Base-by-base conservation (phyloP, 1,140 invertebrate genomes). In the Drosophila subobscura region DNA sequence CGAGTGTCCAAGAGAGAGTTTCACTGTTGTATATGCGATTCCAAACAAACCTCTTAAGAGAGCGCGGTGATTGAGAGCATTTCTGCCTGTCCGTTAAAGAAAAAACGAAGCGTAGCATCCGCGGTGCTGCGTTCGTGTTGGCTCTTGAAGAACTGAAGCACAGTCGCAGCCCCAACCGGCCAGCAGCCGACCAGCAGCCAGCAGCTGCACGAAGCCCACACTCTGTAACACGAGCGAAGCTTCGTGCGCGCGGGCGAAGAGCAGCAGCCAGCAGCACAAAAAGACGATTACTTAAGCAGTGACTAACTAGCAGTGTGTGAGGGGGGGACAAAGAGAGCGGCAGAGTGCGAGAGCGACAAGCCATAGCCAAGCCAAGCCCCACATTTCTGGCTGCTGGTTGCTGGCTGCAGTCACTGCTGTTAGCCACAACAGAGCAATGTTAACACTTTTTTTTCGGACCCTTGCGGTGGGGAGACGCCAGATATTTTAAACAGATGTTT, bases 51-150 rank as follows among this genome's bases (percentile, higher is more conserved):
- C 42, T 68, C 66, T 72, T 72, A 72, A 72, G 67, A 72, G 70
- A 59, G 67, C 41, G 25, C 58, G 52, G 25, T 41, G 22, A 20
- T 50, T 55, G 45, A 20, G 49, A 52, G 50, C 45, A 33, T 33
- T 59, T 47, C 23, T 56, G 54, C 25, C 44, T 42, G 52, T 33
- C 8, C 22, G 29, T 29, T 54, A 52, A 79, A 64, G 61, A 79
- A 73, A 67, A 63, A 65, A 70, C 81, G 83, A 81, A 77, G 81
- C 73, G 81, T 74, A 85, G 77, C 81, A 85, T 85, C 81, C 77
- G 81, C 77, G 81, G 53, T 74, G 80, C 61, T 85, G 64, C 71
- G 72, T 61, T 77, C 40, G 45, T 60, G 79, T 76, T 76, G 80
- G 72, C 61, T 84, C 79, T 61, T 79, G 81, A 85, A 86, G 77